Evolutionary conservation across 1,140 invertebrate species (phyloP).

Genomic region (Lamellibrachia luymesi): DNA sequence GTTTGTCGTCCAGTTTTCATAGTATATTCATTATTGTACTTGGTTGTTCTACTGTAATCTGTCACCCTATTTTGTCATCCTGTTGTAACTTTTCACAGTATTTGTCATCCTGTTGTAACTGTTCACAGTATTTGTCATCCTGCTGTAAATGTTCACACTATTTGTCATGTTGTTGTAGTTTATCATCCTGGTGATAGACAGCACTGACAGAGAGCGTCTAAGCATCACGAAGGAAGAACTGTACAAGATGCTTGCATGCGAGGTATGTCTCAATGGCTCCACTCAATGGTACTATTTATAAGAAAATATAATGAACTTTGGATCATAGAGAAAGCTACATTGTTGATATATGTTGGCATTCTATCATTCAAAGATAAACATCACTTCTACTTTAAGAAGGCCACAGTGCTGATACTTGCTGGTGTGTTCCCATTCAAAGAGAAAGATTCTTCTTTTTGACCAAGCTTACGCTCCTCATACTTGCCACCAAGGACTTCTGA

Average conservation of each 20-base stretch:
- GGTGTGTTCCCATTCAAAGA: constrained; percentile 73
- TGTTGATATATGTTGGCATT: constrained; percentile 85
- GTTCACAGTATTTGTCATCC: neutral
- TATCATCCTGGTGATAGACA: constrained; percentile 97
- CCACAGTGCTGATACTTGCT: constrained; percentile 91
- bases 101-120: neutral
- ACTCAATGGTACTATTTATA: neutral
- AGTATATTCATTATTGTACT: too few relatives aligned
- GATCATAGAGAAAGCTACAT: constrained; percentile 70
- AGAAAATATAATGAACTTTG: neutral
- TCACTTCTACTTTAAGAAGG: constrained; percentile 69
- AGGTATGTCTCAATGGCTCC: constrained; percentile 59
- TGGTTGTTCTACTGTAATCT: neutral
- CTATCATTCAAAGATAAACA: constrained; percentile 69
- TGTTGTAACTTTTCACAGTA: neutral
- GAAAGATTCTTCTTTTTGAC: neutral
- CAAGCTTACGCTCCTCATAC: too few relatives aligned
- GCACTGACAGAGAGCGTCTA: constrained; percentile 95
- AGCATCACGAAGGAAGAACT: constrained; percentile 93
- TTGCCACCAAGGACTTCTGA: too few relatives aligned
- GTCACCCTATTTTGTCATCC: neutral
- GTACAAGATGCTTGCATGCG: constrained; percentile 71
- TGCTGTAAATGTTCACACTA: neutral
- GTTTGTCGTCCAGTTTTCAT: too few relatives aligned
- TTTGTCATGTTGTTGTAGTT: constrained; percentile 19